Evolutionary conservation across 2,888 invertebrate genomes (phyloP).

Genomic region (Spatulosminthurus flaviceps): DNA sequence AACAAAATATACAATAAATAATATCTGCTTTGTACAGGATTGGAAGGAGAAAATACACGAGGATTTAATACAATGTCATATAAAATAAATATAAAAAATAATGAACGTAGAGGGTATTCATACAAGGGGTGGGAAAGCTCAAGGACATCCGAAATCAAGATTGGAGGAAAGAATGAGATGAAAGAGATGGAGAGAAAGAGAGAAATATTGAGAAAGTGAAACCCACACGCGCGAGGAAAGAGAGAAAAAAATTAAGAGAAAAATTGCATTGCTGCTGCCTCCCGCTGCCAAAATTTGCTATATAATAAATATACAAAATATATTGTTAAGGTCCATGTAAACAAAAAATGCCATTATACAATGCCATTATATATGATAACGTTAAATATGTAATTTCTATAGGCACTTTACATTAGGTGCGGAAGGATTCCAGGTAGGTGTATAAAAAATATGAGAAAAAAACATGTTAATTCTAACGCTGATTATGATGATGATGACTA

Average conservation of each 20-base stretch:
- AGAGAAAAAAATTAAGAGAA: background rate
- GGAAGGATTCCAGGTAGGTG: conserved; percentile 21
- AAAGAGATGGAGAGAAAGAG: background rate
- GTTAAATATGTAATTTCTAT: conserved; percentile 10
- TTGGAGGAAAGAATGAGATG: background rate
- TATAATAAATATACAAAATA: too few species aligned
- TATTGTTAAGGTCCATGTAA: conserved; percentile 6
- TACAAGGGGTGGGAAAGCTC: background rate
- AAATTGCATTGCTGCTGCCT: conserved; percentile 17
- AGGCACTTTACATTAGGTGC: conserved; percentile 23
- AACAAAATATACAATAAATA: background rate
- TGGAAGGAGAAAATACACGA: background rate
- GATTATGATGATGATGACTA: conserved; percentile 10
- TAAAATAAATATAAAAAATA: background rate
- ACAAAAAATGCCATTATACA: conserved; percentile 26
- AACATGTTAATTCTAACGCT: background rate
- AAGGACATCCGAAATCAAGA: background rate
- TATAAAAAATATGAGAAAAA: conserved; percentile 9
- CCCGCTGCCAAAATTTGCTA: conserved; percentile 28
- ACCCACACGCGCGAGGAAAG: background rate
- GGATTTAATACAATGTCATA: background rate
- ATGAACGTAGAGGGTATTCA: background rate
- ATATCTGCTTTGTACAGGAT: background rate
- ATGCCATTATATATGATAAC: background rate
- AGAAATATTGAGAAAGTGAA: background rate